Percentiles rank a stretch among this genome's conserved stretches.
phyloP scores from a whole-genome alignment of 1,140 invertebrate genomes.

The Drosophila takahashii region DNA sequence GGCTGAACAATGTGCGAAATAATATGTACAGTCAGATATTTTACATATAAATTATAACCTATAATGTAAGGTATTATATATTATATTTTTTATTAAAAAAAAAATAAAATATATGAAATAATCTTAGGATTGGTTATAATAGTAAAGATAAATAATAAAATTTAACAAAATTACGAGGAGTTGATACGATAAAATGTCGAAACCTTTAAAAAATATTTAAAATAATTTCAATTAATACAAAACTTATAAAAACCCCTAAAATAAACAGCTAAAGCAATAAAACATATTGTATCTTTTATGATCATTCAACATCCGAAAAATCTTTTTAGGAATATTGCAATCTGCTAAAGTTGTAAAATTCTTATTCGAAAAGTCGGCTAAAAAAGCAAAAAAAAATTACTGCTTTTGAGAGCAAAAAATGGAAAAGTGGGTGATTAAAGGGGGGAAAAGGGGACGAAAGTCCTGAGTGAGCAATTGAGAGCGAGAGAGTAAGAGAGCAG shows the following conservation, averaged over 20 bases:
- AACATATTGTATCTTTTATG: background rate
- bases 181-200: too few species aligned
- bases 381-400: background rate
- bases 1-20: conserved; percentile 5
- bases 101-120: too few species aligned
- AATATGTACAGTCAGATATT: background rate
- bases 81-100: too few species aligned
- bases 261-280: too few species aligned
- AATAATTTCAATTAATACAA: background rate
- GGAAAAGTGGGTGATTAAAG: background rate
- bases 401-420: background rate
- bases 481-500: background rate
- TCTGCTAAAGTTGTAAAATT: background rate
- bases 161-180: too few species aligned
- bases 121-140: too few species aligned
- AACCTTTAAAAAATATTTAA: too few species aligned
- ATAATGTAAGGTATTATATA: too few species aligned
- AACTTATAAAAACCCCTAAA: background rate
- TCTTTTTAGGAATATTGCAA: background rate
- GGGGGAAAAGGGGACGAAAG: background rate
- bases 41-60: too few species aligned
- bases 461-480: background rate
- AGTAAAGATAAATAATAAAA: too few species aligned
- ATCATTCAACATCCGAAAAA: background rate
- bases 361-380: background rate